phyloP scores from a whole-genome alignment of 2,888 invertebrate species.

The Spodoptera picta region DNA sequence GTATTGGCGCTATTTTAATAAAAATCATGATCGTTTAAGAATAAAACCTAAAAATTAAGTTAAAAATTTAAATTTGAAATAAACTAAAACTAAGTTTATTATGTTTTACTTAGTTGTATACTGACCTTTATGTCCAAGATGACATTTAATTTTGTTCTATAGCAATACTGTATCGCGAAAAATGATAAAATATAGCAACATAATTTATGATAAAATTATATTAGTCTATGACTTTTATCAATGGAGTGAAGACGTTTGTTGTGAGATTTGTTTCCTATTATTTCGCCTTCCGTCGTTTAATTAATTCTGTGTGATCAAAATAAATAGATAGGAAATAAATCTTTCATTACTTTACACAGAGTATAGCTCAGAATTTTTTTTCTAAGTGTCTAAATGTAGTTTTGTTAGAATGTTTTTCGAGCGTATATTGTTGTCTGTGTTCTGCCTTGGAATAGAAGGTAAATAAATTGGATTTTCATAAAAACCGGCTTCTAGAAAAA shows the following conservation, averaged over 20 bases:
- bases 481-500: constrained; percentile 14
- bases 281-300: constrained; percentile 83
- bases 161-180: constrained; percentile 39
- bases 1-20: not conserved
- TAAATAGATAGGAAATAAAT: constrained; percentile 80
- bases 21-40: not conserved
- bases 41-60: no score
- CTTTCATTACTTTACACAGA: constrained; percentile 73
- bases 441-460: constrained; percentile 86
- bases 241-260: constrained; percentile 82
- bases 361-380: constrained; percentile 71
- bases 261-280: constrained; percentile 83
- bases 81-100: no score
- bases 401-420: constrained; percentile 82
- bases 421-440: constrained; percentile 81
- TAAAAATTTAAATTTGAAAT: no score
- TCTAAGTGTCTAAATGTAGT: constrained; percentile 81
- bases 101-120: constrained; percentile 1
- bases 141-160: constrained; percentile 28
- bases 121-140: constrained; percentile 14
- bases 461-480: constrained; percentile 61
- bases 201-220: constrained; percentile 42
- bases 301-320: constrained; percentile 80
- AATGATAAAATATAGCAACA: constrained; percentile 35
- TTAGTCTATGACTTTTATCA: constrained; percentile 84